A percentile compares a stretch with the other conserved stretches of the same genome.
These are phyloP conservation scores for Stratiolaelaps scimitus DNA, from an alignment of 1,140 invertebrate genomes.

Conservation along the genomic window DNA sequence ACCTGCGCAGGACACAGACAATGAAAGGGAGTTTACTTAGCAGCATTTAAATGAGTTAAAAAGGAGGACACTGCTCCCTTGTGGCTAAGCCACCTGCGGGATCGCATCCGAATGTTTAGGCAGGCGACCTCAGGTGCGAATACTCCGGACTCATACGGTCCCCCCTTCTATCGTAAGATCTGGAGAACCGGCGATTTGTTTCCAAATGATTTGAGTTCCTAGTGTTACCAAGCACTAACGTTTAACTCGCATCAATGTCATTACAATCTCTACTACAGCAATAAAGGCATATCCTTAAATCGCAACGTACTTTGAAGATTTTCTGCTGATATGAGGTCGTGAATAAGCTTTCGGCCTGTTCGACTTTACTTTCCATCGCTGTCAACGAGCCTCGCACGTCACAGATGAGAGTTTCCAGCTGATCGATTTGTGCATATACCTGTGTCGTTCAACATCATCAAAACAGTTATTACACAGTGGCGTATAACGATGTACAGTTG, in stretches of 20 bases:
- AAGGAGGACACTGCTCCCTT: not conserved
- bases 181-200: not conserved
- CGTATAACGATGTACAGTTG: too few species aligned
- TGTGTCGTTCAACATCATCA: not conserved
- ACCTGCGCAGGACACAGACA: constrained; percentile 12
- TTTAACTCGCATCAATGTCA: too few species aligned
- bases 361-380: constrained; percentile 25
- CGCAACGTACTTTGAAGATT: constrained; percentile 15
- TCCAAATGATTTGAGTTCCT: not conserved
- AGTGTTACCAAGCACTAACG: too few species aligned
- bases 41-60: not conserved
- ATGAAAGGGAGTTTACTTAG: not conserved
- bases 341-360: constrained; percentile 1
- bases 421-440: constrained; percentile 21
- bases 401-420: constrained; percentile 6
- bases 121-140: not conserved
- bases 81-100: not conserved
- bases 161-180: not conserved
- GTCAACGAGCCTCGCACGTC: not conserved
- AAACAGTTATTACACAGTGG: too few species aligned
- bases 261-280: not conserved
- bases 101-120: not conserved
- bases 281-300: not conserved
- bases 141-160: not conserved
- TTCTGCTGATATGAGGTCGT: constrained; percentile 12